Evolutionary conservation across 2,888 invertebrate genomes (phyloP).

Genomic region (Tanypteryx hageni): DNA sequence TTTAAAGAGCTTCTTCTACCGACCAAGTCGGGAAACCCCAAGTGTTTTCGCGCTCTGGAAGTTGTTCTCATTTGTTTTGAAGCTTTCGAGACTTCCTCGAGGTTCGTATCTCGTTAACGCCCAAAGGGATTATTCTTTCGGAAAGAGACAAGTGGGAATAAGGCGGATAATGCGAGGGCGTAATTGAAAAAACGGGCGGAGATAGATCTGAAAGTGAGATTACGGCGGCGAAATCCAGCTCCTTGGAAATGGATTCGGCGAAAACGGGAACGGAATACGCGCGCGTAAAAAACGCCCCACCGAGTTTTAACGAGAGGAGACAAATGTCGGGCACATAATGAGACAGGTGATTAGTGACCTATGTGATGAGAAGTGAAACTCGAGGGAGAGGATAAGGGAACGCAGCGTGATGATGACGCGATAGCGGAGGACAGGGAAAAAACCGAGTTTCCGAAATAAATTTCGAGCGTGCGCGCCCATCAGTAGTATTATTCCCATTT

Average conservation of each 20-base stretch:
- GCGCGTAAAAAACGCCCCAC: neutral
- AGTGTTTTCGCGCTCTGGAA: too few species aligned
- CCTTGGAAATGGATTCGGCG: neutral
- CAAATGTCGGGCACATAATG: constrained; percentile 17
- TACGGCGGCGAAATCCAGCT: neutral
- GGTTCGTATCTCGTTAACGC: too few species aligned
- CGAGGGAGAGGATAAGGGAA: neutral
- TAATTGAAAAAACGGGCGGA: too few species aligned
- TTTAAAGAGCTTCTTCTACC: too few species aligned
- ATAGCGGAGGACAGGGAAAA: too few species aligned
- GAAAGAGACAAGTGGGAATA: neutral
- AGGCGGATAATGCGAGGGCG: neutral
- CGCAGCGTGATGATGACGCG: neutral
- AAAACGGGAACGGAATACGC: neutral
- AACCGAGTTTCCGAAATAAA: too few species aligned
- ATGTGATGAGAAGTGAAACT: neutral
- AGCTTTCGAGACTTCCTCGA: too few species aligned
- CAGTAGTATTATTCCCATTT: too few species aligned
- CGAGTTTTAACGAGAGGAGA: neutral
- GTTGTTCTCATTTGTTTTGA: too few species aligned
- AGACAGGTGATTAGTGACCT: neutral
- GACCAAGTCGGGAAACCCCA: too few species aligned
- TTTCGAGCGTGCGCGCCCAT: too few species aligned
- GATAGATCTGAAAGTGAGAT: neutral
- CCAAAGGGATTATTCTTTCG: neutral